Evolutionary conservation across 1,140 invertebrate genomes (phyloP), one percentile per base, ranked within the genome.

Genomic region (Aricia agestis): DNA sequence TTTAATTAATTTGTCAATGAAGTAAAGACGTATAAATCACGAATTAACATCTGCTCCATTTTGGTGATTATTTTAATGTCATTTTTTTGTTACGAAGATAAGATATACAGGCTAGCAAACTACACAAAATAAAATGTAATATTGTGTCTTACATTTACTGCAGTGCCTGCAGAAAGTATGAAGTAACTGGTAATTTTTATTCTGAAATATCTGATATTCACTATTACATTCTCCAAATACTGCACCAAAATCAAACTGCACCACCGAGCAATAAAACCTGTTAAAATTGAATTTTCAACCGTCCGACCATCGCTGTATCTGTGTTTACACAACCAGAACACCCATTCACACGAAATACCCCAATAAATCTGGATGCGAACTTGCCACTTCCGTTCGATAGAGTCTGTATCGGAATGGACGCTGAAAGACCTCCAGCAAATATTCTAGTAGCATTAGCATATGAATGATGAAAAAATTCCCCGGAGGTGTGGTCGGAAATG

Each of bases 391-490:
- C 81, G 79, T 74, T n/a, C 71, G 71, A 79, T 81, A 77, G 76
- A 70, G 69, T 15, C 69, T 69, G 75, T 72, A 67, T 72, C 68
- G 72, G 70, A 77, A 79, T 74, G 78, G 69, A 67, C 67, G 73
- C 75, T 79, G 75, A 79, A 77, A 74, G 66, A 74, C 76, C 82
- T 76, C 80, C 77, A 78, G 83, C 74, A 82, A 86, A 84, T 84
- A 79, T 82, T 83, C 78, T 70, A 68, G 73, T 67, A 67, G 77
- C 77, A 88, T 88, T 88, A 86, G 74, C 86, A 88, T 88, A 85
- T 88, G 86, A 88, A 88, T 87, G 86, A 82, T 81, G 76, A 82
- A 85, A 85, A 84, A 85, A 81, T 77, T 69, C 80, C 80, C 76
- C 82, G 86, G 82, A 69, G 75, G 76, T 76, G 79, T 74, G 72